A percentile compares a stretch with the other conserved stretches of the same genome.
Evolutionary conservation across 2,797 vertebrate species (phyloP).

Genomic region (Danio jaintianensis): DNA sequence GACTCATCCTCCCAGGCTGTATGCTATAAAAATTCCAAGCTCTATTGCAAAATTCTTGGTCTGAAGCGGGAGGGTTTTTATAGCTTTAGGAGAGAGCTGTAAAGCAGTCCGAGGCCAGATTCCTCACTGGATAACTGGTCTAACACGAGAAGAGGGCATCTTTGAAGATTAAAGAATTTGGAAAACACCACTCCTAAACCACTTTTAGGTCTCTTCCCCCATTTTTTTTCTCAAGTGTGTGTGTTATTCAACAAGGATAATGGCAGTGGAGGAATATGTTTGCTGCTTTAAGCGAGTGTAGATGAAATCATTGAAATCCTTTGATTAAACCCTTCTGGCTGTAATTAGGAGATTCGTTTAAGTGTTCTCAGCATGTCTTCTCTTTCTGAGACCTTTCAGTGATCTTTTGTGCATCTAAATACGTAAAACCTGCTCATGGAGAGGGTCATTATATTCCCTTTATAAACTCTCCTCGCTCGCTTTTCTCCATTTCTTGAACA

Average conservation of each 20-base stretch:
- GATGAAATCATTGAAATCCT: constrained; percentile 32
- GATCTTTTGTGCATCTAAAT: constrained; percentile 35
- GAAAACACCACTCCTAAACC: constrained; percentile 68
- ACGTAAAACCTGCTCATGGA: constrained; percentile 39
- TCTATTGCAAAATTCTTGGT: constrained; percentile 72
- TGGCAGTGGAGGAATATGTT: constrained; percentile 36
- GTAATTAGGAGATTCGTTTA: constrained; percentile 48
- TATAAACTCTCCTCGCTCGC: not conserved
- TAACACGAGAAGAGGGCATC: constrained; percentile 62
- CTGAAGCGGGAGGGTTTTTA: constrained; percentile 66
- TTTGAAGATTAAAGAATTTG: constrained; percentile 73
- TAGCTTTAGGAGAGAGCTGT: constrained; percentile 74
- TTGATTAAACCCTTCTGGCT: constrained; percentile 52
- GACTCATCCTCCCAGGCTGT: constrained; percentile 52
- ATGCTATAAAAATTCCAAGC: constrained; percentile 66
- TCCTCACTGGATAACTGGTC: constrained; percentile 58
- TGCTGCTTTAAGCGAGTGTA: constrained; percentile 37
- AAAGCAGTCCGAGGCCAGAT: constrained; percentile 63
- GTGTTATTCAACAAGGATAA: constrained; percentile 47
- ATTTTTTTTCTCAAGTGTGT: constrained; percentile 53
- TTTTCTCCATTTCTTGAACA: constrained; percentile 3
- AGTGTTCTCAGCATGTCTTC: constrained; percentile 38
- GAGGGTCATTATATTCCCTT: constrained; percentile 53
- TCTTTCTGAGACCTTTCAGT: constrained; percentile 22
- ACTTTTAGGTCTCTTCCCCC: constrained; percentile 58